Evolutionary conservation across 2,797 vertebrate species (phyloP), one percentile per base, ranked within the genome.

Genomic region (Oreochromis grahami): DNA sequence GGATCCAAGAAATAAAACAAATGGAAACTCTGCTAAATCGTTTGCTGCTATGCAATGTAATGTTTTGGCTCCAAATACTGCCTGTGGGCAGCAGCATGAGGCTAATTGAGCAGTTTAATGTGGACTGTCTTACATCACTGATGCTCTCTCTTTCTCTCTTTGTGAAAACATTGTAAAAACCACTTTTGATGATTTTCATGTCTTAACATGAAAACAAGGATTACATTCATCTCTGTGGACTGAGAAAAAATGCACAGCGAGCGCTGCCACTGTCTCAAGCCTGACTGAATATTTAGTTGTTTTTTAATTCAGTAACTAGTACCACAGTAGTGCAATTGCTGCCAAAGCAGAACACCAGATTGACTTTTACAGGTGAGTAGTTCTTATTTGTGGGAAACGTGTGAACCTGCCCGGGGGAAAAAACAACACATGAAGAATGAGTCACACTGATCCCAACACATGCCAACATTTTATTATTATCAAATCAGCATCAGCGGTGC

Each of bases 71-170:
- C 29, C 26, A 58, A 76, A 78, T 38, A 14, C 56, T 17, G 80
- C 50, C 79, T 38, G 17, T 79, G 80, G 84, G 80, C 15, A 86
- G 29, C 88, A 86, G 77, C 79, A 11, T 82, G 82, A 38, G 53
- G 48, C 58, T 77, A 86, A 88, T 51, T 80, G 72, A 88, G 34
- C 29, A 48, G 36, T 79, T 81, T 82, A 81, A 76, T 81, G 53
- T 38, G n/a, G n/a, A 53, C 17, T 56, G 81, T 79, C 48, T 88
- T 65, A 79, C 51, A 78, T 83, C 78, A 86, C 9, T 74, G 53
- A 81, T 60, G 24, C 50, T 56, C 32, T 65, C 17, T 81, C 52
- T 60, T 53, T 50, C 9, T 76, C 29, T 38, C 36, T 48, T 53
- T 76, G 53, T 78, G 74, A 80, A 81, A 83, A 88, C 21, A 77